phyloP scores from a whole-genome alignment of 2,113 vertebrate genomes.

The Uria lomvia region DNA sequence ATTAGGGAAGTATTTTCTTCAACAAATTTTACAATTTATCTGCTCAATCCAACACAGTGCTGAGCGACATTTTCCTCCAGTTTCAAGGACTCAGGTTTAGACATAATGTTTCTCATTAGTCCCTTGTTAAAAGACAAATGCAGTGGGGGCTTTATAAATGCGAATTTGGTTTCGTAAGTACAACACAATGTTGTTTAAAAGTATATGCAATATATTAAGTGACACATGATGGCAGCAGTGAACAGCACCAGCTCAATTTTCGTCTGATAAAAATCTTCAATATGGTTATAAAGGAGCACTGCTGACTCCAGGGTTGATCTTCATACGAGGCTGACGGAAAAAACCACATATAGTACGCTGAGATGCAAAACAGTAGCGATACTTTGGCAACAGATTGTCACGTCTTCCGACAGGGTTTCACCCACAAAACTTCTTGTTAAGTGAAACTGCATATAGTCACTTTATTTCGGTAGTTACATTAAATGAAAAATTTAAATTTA shows the following conservation, averaged over 20 bases:
- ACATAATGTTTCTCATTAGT: neutral
- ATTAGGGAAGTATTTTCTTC: neutral
- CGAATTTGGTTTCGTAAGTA: neutral
- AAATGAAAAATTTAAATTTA: neutral
- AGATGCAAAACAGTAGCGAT: neutral
- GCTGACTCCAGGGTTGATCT: neutral
- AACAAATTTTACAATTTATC: neutral
- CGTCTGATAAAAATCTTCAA: neutral
- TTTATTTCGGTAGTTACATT: neutral
- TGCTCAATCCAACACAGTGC: neutral
- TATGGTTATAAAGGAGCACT: neutral
- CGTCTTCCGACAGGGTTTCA: neutral
- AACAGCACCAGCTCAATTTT: neutral
- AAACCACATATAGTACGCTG: neutral
- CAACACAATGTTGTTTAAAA: neutral
- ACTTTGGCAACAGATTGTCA: neutral
- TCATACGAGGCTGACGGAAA: neutral
- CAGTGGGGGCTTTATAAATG: neutral
- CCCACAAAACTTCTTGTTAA: neutral
- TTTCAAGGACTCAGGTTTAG: neutral
- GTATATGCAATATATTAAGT: slow-evolving; percentile 16
- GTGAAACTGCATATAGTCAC: neutral
- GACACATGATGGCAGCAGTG: slow-evolving; percentile 46
- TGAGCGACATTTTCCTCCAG: neutral
- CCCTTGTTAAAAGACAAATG: neutral